These are phyloP conservation scores for Chalcosyrphus nemorum DNA, from an alignment of 2,888 invertebrate species.

Conservation along the genomic window DNA sequence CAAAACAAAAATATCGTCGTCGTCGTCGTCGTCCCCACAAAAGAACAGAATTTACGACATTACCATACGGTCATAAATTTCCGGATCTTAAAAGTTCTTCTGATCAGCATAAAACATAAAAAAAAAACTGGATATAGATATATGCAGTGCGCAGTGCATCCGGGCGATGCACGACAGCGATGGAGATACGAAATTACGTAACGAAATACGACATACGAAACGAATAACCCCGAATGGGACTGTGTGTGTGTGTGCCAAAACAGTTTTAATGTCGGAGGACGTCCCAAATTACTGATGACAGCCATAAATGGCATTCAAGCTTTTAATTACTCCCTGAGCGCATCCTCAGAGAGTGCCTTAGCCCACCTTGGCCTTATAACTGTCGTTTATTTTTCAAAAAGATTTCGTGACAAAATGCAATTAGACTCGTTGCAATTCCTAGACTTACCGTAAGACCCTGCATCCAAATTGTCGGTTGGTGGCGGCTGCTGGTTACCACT, in stretches of 20 bases:
- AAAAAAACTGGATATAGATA: slow-evolving; percentile 11
- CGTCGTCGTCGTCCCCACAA: slow-evolving; percentile 16
- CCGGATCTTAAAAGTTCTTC: slow-evolving; percentile 37
- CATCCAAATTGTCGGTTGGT: slow-evolving; percentile 22
- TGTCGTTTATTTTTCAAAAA: slow-evolving; percentile 38
- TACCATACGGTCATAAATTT: slow-evolving; percentile 61
- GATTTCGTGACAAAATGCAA: slow-evolving; percentile 79
- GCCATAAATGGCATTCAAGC: slow-evolving; percentile 65
- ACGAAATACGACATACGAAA: no score
- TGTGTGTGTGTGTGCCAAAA: slow-evolving; percentile 21
- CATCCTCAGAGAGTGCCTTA: not conserved
- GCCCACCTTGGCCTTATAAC: slow-evolving; percentile 8
- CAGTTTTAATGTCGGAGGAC: slow-evolving; percentile 39
- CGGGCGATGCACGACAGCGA: slow-evolving; percentile 10
- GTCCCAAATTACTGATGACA: slow-evolving; percentile 62
- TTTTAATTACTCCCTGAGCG: slow-evolving; percentile 61
- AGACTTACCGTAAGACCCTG: slow-evolving; percentile 67
- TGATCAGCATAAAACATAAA: slow-evolving; percentile 62
- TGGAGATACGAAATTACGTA: slow-evolving; percentile 15
- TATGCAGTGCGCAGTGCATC: slow-evolving; percentile 10
- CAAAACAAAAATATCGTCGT: slow-evolving; percentile 11
- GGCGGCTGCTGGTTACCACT: slow-evolving; percentile 21
- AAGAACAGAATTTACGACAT: slow-evolving; percentile 38
- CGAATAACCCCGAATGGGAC: slow-evolving; percentile 9
- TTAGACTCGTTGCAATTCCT: slow-evolving; percentile 74